These are phyloP conservation scores for Otolemur garnettii DNA, from an alignment of 2,113 vertebrate genomes.

Conservation along the genomic window DNA sequence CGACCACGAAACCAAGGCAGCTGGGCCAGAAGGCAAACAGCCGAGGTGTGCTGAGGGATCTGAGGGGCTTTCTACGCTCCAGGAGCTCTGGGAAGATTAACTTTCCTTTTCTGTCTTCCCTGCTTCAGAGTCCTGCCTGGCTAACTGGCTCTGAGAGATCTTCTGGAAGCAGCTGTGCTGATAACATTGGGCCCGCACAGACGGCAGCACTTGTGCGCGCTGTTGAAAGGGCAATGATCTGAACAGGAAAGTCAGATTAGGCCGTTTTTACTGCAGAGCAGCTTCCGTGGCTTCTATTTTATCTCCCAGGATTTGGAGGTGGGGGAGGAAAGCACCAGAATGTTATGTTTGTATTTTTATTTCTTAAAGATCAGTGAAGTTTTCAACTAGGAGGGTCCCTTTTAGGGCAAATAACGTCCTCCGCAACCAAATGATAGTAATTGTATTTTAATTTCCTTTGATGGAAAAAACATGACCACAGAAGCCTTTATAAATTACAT, in stretches of 20 bases:
- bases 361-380: slow-evolving; percentile 51
- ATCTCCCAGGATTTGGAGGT: slow-evolving; percentile 33
- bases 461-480: slow-evolving; percentile 37
- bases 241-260: neutral
- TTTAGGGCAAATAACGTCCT: slow-evolving; percentile 16
- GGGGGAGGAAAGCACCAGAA: neutral
- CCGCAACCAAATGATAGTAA: neutral
- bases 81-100: neutral
- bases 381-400: slow-evolving; percentile 33
- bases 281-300: neutral
- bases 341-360: neutral
- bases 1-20: neutral
- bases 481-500: slow-evolving; percentile 25
- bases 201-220: neutral
- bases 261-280: neutral
- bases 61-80: neutral
- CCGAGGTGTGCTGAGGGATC: neutral
- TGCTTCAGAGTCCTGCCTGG: neutral
- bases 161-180: neutral
- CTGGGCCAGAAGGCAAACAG: slow-evolving; percentile 29
- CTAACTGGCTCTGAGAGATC: neutral
- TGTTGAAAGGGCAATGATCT: neutral
- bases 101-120: slow-evolving; percentile 9
- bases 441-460: slow-evolving; percentile 59
- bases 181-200: neutral